Base-by-base conservation (phyloP, 2,888 invertebrate species). In the Eupeodes latifasciatus region DNA sequence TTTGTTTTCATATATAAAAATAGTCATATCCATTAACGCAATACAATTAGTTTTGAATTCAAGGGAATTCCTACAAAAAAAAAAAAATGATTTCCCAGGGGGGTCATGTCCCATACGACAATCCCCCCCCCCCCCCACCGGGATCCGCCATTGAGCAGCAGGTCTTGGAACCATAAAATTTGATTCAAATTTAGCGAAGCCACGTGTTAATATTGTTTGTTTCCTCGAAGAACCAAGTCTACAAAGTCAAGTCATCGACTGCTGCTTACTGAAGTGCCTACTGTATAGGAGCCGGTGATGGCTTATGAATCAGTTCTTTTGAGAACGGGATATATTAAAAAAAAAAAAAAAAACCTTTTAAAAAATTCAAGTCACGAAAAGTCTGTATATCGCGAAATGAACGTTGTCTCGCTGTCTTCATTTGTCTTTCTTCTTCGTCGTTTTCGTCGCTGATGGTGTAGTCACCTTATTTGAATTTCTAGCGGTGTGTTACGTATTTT, bases 251-350 rank as follows among this genome's bases (percentile, higher is more conserved):
- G 62, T 62, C 62, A 62, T 62, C 62, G 62, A 36, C 61, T 61
- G 27, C 16, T 7, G 62, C 12, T 36, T 40, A n/a, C 16, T 7
- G 11, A 71, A 62, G 12, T 6, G 27, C 12, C 47, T 14, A 9
- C 5, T 40, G 40, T 40, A 5, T 40, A 9, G 40, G 1, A 40
- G 40, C 40, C 40, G 9, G 40, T 40, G 27, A 27, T 40, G 40
- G 40, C 0, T 40, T 72, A 80, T 81, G 80, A 81, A 66, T 81
- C 80, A 81, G 66, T 81, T 81, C 57, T 81, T 81, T 66, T 66
- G 19, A 62, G 47, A 19, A 16, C 49, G 27, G 10, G 9, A 66
- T n/a, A 44, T 62, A 27, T 27, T 27, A 19, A 49, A 51, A 40
- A 40, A 40, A 40, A 27, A 2, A 2, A 19, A 49, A 51, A 40